Evolutionary conservation across 2,113 vertebrate species (phyloP).

Genomic region (Leptosomus discolor): DNA sequence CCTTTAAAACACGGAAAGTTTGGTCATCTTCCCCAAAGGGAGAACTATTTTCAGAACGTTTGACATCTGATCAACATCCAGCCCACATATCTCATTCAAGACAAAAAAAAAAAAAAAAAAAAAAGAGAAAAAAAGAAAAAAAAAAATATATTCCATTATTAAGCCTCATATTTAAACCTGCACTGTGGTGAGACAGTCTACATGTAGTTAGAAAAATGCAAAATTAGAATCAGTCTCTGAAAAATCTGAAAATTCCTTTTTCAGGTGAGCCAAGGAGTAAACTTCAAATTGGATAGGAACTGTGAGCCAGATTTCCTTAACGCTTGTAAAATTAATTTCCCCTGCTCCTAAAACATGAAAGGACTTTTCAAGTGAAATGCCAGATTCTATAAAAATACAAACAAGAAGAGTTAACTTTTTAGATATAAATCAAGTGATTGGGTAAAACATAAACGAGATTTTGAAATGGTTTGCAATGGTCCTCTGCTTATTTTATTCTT

Average conservation of each 20-base stretch:
- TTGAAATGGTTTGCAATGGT: neutral
- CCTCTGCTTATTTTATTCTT: neutral
- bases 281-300: neutral
- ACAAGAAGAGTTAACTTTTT: neutral
- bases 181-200: neutral
- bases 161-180: neutral
- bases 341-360: neutral
- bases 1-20: neutral
- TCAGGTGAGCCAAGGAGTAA: neutral
- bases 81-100: neutral
- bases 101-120: neutral
- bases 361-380: neutral
- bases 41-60: neutral
- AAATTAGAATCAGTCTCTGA: neutral
- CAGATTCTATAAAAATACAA: neutral
- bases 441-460: neutral
- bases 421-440: neutral
- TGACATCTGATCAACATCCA: neutral
- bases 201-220: neutral
- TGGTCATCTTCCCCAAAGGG: neutral
- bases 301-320: neutral
- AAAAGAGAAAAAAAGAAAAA: too few relatives aligned
- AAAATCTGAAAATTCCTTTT: neutral
- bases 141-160: neutral
- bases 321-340: neutral